Conservation (phyloP, 1,140 invertebrate genomes). For the Hyphantria cunea region DNA sequence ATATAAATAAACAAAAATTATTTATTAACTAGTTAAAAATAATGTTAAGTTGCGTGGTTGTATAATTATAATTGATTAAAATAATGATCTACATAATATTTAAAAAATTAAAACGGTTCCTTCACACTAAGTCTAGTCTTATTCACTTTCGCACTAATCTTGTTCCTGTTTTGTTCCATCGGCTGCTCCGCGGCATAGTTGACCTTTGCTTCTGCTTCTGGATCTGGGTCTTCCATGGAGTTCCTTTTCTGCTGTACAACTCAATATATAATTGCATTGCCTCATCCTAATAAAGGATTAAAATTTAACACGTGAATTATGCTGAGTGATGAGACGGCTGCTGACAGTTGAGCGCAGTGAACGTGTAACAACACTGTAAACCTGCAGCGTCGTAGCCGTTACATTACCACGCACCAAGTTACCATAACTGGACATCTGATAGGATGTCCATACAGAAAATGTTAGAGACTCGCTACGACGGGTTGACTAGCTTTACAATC, state of each 20-base stretch:
- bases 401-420: conserved; percentile 73
- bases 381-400: conserved; percentile 50
- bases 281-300: conserved; percentile 64
- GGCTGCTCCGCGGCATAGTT: neutral
- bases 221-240: conserved; percentile 4
- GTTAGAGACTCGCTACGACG: conserved; percentile 82
- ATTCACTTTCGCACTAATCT: conserved; percentile 9
- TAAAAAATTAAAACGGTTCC: conserved; percentile 6
- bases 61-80: conserved; percentile 28
- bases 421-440: conserved; percentile 64
- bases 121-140: conserved; percentile 4
- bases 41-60: conserved; percentile 6
- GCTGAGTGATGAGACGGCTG: conserved; percentile 41
- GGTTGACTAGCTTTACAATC: conserved; percentile 93
- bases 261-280: conserved; percentile 25
- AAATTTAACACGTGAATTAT: conserved; percentile 49
- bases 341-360: conserved; percentile 36
- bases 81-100: conserved; percentile 33
- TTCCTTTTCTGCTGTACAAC: conserved; percentile 48
- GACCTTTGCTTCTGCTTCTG: neutral
- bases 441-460: conserved; percentile 54
- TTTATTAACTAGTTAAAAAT: conserved; percentile 11
- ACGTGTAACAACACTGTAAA: conserved; percentile 6
- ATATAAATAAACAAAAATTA: conserved; percentile 2
- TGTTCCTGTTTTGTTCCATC: conserved; percentile 10